Evolutionary conservation across 1,140 invertebrate genomes (phyloP).

Genomic region (Meloidogyne chitwoodi): DNA sequence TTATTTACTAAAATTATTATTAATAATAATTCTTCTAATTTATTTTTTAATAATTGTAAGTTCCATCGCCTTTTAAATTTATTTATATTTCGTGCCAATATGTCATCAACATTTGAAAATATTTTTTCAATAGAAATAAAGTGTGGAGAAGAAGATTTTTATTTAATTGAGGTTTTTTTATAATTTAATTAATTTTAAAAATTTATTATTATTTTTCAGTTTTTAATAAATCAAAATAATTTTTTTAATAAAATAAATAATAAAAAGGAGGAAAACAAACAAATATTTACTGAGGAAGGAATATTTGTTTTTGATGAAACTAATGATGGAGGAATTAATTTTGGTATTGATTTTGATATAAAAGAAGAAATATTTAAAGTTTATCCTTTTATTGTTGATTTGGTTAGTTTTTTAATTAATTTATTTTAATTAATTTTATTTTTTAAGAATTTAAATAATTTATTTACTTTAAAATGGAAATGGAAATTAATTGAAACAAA

Average conservation of each 20-base stretch:
- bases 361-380: conserved; percentile 53
- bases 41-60: neutral
- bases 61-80: neutral
- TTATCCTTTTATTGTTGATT: conserved; percentile 22
- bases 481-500: conserved; percentile 19
- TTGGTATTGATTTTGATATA: conserved; percentile 41
- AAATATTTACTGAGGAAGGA: neutral
- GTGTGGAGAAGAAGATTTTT: neutral
- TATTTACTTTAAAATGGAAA: conserved; percentile 13
- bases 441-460: neutral
- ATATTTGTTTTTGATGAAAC: conserved; percentile 18
- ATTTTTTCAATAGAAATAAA: neutral
- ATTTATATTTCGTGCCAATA: neutral
- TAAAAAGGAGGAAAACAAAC: neutral
- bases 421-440: neutral
- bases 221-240: conserved; percentile 1
- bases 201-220: neutral
- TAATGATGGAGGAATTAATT: conserved; percentile 30
- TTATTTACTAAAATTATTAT: neutral
- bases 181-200: neutral
- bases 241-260: neutral
- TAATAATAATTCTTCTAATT: neutral
- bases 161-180: neutral
- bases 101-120: neutral
- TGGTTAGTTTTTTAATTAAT: conserved; percentile 11